Percentiles rank a stretch among this genome's conserved stretches.
phyloP scores from a whole-genome alignment of 1,140 invertebrate genomes.

The Drosophila saltans region DNA sequence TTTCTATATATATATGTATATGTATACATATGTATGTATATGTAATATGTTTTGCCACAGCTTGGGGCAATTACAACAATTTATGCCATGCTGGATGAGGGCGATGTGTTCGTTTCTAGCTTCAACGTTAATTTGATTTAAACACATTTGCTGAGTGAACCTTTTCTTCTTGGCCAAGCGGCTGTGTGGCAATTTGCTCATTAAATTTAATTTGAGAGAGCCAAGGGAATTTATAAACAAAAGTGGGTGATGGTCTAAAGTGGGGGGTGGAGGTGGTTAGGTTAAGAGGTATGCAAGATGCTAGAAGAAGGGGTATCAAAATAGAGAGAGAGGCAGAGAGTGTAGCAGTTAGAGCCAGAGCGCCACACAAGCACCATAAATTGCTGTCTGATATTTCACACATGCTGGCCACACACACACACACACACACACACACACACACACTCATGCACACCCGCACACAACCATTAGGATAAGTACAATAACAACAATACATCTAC shows the following conservation, averaged over 20 bases:
- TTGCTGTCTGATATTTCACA: conserved; percentile 75
- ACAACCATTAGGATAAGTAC: neutral
- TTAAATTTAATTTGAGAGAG: conserved; percentile 68
- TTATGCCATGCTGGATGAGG: conserved; percentile 38
- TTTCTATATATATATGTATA: neutral
- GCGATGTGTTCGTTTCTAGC: neutral
- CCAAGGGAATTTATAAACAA: conserved; percentile 20
- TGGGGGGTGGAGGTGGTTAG: neutral
- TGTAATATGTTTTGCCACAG: conserved; percentile 34
- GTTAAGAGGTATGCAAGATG: neutral
- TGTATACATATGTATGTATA: too few species aligned
- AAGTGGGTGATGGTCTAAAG: neutral
- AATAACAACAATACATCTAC: conserved; percentile 22
- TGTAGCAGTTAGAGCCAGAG: conserved; percentile 57
- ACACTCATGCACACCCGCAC: neutral
- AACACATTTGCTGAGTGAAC: conserved; percentile 69
- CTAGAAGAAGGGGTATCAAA: neutral
- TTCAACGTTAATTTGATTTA: conserved; percentile 68
- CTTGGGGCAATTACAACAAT: conserved; percentile 60
- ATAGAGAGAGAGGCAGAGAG: conserved; percentile 41
- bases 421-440: conserved; percentile 16
- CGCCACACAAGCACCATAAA: conserved; percentile 70
- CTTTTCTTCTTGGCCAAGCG: conserved; percentile 57
- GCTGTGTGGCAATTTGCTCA: conserved; percentile 56
- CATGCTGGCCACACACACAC: conserved; percentile 56